Evolutionary conservation across 2,888 invertebrate species (phyloP).

Genomic region (Hydroisotoma schaefferi): DNA sequence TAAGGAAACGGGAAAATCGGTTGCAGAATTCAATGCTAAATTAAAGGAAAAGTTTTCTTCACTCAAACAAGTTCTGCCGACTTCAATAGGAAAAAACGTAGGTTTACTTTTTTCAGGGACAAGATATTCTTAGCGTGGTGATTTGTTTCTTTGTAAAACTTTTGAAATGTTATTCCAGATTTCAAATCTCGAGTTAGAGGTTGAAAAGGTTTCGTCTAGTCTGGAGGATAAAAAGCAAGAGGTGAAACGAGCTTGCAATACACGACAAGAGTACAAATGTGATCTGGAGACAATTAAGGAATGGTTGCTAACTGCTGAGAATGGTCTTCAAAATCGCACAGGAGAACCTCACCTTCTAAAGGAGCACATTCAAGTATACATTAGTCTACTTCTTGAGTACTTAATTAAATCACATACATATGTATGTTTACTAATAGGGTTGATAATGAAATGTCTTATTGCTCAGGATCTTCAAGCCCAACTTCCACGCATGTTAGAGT

Average conservation of each 20-base stretch:
- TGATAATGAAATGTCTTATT: background rate
- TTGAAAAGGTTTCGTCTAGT: conserved; percentile 71
- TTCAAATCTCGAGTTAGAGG: conserved; percentile 74
- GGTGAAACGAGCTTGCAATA: conserved; percentile 78
- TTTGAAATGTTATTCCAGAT: conserved; percentile 57
- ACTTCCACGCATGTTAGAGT: conserved; percentile 62
- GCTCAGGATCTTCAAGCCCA: conserved; percentile 24
- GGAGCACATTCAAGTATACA: conserved; percentile 64
- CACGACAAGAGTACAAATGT: conserved; percentile 71
- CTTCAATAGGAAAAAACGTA: conserved; percentile 44
- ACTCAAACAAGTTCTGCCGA: conserved; percentile 46
- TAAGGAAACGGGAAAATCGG: conserved; percentile 27
- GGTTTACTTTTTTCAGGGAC: conserved; percentile 7
- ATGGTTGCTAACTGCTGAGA: conserved; percentile 80
- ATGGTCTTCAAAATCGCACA: conserved; percentile 70
- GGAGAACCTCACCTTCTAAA: conserved; percentile 72
- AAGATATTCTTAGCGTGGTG: background rate
- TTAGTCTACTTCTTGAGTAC: background rate
- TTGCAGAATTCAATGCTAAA: conserved; percentile 36
- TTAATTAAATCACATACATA: background rate
- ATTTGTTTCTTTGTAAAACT: background rate
- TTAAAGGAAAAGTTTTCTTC: conserved; percentile 45
- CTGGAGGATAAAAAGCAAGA: conserved; percentile 87
- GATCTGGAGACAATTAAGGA: conserved; percentile 76
- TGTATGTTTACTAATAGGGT: background rate